Evolutionary conservation across 2,113 vertebrate genomes (phyloP), one percentile per base, ranked within the genome.

Genomic region (Dasypus novemcinctus): DNA sequence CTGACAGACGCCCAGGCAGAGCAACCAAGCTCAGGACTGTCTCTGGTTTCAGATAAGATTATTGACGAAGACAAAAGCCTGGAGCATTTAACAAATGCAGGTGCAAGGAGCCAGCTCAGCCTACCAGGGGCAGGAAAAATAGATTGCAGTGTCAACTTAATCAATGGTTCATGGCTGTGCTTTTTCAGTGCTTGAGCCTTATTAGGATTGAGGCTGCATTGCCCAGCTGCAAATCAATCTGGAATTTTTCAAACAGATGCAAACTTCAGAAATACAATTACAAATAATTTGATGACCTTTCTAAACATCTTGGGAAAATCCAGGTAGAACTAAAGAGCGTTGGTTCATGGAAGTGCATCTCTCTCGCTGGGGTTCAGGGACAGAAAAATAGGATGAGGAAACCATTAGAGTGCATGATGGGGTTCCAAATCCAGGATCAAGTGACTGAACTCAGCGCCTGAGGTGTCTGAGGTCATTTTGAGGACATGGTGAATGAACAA

Each of bases 181-280:
- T 97, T 98, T 92, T 92, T 95, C 91, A 96, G 82, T 71, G 78
- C n/a, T 14, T 97, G 61, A 54, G 92, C 90, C 91, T 96, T 93
- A 93, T 68, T 97, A 96, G 93, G 88, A 95, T 84, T 94, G 93
- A 96, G 87, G 69, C 89, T 52, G 90, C 76, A 88, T 41, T 81
- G 91, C 66, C 38, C 15, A 25, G 97, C 68, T 96, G 41, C 97
- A 98, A 98, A 98, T 91, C 96, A 96, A 79, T 87, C 84, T 72
- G 72, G 79, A 96, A 96, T 97, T 95, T 97, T 97, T 91, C 95
- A 94, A 82, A 97, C 63, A 83, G 95, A 94, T 96, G 84, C 82
- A 97, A 96, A 97, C 84, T 94, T 38, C 79, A 96, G 80, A 89
- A 97, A 92, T 96, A 89, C 79, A 97, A 93, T 79, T 95, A 49